These are phyloP conservation scores for Cataglyphis cursor DNA, from an alignment of 2,888 invertebrate species.

Conservation along the genomic window DNA sequence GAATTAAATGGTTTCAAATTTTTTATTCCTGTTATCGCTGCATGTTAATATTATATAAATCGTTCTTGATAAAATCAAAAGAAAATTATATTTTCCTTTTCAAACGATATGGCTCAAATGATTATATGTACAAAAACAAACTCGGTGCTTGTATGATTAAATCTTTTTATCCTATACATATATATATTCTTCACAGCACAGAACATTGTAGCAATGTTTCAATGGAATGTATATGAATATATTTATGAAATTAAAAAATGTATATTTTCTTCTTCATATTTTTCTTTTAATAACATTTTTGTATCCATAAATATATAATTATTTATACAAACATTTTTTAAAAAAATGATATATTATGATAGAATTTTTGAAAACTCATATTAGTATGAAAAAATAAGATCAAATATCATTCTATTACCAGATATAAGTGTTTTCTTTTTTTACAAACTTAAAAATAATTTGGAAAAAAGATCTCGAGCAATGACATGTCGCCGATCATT, in stretches of 20 bases:
- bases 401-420: not conserved
- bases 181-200: no score
- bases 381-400: not conserved
- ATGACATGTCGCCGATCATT: not conserved
- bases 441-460: not conserved
- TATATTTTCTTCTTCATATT: not conserved
- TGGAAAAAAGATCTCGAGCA: not conserved
- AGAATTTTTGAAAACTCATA: not conserved
- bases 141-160: not conserved
- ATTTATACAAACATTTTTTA: not conserved
- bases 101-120: not conserved
- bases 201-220: no score
- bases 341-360: not conserved
- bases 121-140: not conserved
- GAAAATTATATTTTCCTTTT: not conserved
- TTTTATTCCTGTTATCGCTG: not conserved
- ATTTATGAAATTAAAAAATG: slow-evolving; percentile 8
- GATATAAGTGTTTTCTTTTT: not conserved
- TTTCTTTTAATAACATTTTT: not conserved
- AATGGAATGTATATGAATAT: no score
- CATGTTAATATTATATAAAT: not conserved
- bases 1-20: not conserved
- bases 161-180: slow-evolving; percentile 6
- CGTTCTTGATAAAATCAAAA: not conserved
- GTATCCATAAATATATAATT: not conserved